These are phyloP conservation scores for Drosophila melanica DNA, from an alignment of 1,140 invertebrate genomes.

Conservation along the genomic window DNA sequence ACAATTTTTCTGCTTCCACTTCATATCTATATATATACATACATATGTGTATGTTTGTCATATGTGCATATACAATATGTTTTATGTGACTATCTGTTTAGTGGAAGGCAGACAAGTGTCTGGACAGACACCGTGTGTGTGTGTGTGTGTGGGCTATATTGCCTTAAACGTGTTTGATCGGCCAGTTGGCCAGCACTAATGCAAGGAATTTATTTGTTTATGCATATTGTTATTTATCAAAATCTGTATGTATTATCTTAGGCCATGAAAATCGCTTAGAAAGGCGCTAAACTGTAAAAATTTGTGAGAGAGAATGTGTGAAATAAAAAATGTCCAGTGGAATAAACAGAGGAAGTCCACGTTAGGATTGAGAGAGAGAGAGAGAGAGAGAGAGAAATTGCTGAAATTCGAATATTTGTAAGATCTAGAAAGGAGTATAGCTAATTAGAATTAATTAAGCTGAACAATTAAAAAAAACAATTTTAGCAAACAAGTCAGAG, in stretches of 20 bases:
- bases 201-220: constrained; percentile 7
- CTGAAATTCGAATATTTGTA: neutral
- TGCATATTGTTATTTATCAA: neutral
- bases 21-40: neutral
- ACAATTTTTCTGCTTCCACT: constrained; percentile 32
- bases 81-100: constrained; percentile 13
- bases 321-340: too few relatives aligned
- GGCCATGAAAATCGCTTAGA: constrained; percentile 5
- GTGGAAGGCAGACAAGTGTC: constrained; percentile 41
- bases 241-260: constrained; percentile 1
- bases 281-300: neutral
- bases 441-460: too few relatives aligned
- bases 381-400: neutral
- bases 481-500: too few relatives aligned
- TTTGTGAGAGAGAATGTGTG: neutral
- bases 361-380: neutral
- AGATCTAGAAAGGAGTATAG: neutral
- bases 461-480: too few relatives aligned
- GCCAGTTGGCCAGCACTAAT: neutral
- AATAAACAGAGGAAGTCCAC: too few relatives aligned
- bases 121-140: neutral
- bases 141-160: constrained; percentile 15
- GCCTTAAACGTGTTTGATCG: constrained; percentile 20
- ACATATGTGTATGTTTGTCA: neutral
- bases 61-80: too few relatives aligned